phyloP scores from a whole-genome alignment of 2,113 vertebrate species.

The Nesospiza acunhae region DNA sequence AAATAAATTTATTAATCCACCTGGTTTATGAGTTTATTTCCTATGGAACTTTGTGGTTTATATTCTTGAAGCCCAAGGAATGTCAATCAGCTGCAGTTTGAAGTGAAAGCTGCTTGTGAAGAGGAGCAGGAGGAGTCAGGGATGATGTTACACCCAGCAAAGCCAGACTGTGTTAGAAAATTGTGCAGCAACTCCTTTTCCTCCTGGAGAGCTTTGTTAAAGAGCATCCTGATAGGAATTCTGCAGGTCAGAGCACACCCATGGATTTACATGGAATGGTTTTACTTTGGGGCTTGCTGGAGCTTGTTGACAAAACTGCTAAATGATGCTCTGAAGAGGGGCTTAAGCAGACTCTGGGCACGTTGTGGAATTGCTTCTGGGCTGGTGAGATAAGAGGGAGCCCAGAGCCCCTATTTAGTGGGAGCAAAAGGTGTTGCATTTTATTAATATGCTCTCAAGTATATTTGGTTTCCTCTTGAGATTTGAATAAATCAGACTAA shows the following conservation, averaged over 20 bases:
- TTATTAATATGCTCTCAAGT: not conserved
- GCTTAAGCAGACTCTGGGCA: not conserved
- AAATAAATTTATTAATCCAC: constrained; percentile 39
- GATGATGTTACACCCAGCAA: not conserved
- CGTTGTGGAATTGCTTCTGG: not conserved
- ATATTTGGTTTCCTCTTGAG: not conserved
- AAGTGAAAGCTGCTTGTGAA: not conserved
- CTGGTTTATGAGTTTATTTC: constrained; percentile 43
- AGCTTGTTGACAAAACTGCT: not conserved
- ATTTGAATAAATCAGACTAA: not conserved
- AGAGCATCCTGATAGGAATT: not conserved
- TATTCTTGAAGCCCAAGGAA: not conserved
- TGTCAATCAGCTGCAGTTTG: not conserved
- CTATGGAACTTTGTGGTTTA: not conserved
- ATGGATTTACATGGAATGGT: not conserved
- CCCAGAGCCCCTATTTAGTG: not conserved
- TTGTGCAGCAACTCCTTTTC: not conserved
- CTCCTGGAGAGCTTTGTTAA: not conserved
- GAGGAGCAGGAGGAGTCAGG: not conserved
- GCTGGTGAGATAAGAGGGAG: constrained; percentile 1
- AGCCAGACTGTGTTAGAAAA: not conserved
- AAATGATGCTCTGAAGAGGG: not conserved
- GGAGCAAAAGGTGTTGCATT: not conserved
- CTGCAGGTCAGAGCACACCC: not conserved
- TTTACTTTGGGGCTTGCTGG: not conserved